phyloP scores from a whole-genome alignment of 2,113 vertebrate species.

The Castor canadensis region DNA sequence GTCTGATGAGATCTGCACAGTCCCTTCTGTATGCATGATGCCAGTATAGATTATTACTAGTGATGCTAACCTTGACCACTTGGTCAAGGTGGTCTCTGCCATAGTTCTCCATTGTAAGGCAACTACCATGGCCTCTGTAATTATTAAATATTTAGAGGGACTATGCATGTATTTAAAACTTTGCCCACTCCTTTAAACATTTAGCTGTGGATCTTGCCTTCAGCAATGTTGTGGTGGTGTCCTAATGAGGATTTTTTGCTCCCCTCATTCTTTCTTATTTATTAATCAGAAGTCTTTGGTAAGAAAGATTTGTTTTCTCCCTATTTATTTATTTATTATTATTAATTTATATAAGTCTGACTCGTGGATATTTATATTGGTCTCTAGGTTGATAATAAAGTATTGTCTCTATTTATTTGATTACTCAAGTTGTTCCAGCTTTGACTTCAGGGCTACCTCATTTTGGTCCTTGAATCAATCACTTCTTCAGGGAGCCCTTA shows the following conservation, averaged over 20 bases:
- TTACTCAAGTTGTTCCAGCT: background rate
- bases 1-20: background rate
- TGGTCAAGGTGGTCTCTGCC: background rate
- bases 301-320: background rate
- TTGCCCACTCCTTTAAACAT: background rate
- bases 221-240: background rate
- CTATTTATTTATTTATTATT: background rate
- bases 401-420: background rate
- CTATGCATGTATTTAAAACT: background rate
- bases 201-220: background rate
- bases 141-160: background rate
- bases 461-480: no score
- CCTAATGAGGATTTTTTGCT: background rate
- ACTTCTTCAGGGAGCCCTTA: no score
- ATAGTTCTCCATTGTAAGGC: background rate
- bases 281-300: background rate
- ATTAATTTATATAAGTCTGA: background rate
- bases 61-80: no score
- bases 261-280: background rate
- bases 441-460: background rate
- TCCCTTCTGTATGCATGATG: no score
- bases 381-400: background rate
- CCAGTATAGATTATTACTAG: background rate
- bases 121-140: background rate
- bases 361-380: background rate